Conservation (phyloP, 2,888 invertebrate genomes). For the Laothoe populi region DNA sequence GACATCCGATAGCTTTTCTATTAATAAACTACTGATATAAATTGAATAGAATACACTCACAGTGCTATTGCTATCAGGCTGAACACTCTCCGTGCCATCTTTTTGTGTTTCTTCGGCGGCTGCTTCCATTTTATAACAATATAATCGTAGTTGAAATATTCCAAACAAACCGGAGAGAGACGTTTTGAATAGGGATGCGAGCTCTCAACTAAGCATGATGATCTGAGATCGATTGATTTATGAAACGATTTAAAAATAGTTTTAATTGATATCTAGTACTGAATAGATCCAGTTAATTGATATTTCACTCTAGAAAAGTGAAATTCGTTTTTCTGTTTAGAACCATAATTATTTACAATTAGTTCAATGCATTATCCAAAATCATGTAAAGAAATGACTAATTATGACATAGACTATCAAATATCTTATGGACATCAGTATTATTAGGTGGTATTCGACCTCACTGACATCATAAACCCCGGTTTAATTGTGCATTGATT, state of each 20-base stretch:
- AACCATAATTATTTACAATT: no score
- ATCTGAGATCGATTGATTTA: background rate
- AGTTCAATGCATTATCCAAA: no score
- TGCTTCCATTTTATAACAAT: slow-evolving; percentile 65
- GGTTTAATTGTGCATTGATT: no score
- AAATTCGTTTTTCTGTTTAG: no score
- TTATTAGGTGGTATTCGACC: no score
- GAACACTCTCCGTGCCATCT: slow-evolving; percentile 56
- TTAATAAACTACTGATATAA: slow-evolving; percentile 61
- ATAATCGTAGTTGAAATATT: slow-evolving; percentile 40
- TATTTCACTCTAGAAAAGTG: no score
- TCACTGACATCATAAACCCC: no score
- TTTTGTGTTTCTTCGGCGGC: slow-evolving; percentile 60
- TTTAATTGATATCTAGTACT: no score
- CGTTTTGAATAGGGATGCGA: slow-evolving; percentile 11
- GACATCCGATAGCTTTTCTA: slow-evolving; percentile 75
- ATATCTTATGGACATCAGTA: no score
- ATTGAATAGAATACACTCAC: slow-evolving; percentile 54
- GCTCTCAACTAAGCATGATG: background rate
- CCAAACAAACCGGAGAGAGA: slow-evolving; percentile 50
- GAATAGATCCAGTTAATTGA: no score
- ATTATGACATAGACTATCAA: no score
- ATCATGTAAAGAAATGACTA: no score
- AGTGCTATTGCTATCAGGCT: slow-evolving; percentile 51
- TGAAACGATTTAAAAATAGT: background rate